A percentile compares a stretch with the other conserved stretches of the same genome.
These are phyloP conservation scores for Poicephalus gulielmi DNA, from an alignment of 2,113 vertebrate genomes.

Conservation along the genomic window DNA sequence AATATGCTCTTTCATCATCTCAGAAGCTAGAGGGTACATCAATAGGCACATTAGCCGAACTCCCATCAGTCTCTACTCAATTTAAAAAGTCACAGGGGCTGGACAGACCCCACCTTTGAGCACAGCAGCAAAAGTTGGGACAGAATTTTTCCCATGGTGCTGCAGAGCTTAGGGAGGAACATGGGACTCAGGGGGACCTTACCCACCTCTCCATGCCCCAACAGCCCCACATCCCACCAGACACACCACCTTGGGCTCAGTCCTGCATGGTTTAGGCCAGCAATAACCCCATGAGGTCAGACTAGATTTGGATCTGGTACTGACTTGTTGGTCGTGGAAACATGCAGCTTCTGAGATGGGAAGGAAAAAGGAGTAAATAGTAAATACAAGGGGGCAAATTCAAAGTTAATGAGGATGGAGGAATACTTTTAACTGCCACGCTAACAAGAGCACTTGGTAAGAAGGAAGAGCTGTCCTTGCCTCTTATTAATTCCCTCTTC, in stretches of 20 bases:
- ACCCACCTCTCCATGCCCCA: background rate
- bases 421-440: background rate
- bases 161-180: background rate
- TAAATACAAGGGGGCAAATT: background rate
- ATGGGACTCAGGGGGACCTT: background rate
- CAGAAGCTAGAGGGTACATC: conserved; percentile 27
- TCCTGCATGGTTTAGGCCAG: background rate
- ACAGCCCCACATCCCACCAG: rapidly evolving
- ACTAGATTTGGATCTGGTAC: background rate
- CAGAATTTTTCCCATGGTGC: background rate
- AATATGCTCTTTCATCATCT: conserved; percentile 27
- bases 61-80: background rate
- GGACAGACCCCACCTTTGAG: background rate
- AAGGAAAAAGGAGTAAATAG: background rate
- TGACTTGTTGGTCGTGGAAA: background rate
- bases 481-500: background rate
- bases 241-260: background rate
- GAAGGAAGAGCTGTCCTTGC: background rate
- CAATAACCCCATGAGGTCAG: background rate
- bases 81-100: background rate
- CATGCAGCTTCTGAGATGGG: rapidly evolving
- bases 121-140: conserved; percentile 5
- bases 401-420: background rate
- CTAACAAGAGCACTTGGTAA: rapidly evolving
- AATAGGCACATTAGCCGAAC: background rate